phyloP scores from a whole-genome alignment of 1,140 invertebrate genomes.

The Pogonognathellus flavescens region DNA sequence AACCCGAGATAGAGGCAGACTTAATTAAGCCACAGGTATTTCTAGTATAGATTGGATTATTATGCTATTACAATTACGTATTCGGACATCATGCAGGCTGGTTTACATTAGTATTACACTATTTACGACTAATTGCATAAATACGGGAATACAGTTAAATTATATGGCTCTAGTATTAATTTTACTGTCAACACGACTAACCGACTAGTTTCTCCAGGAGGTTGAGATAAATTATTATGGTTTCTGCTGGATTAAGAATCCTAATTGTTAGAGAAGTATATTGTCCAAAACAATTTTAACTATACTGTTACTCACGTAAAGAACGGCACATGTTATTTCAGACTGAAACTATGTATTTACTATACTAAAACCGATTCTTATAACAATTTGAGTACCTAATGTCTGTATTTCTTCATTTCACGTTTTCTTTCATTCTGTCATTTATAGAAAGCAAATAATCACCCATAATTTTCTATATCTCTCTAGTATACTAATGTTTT shows the following conservation, averaged over 20 bases:
- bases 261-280: background rate
- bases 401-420: background rate
- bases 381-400: too few relatives aligned
- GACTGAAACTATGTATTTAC: slow-evolving; percentile 7
- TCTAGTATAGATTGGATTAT: too few relatives aligned
- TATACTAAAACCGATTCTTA: too few relatives aligned
- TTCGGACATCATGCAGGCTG: background rate
- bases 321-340: background rate
- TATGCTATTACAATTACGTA: too few relatives aligned
- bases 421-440: background rate
- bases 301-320: too few relatives aligned
- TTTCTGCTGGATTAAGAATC: too few relatives aligned
- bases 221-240: background rate
- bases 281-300: too few relatives aligned
- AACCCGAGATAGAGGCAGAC: too few relatives aligned
- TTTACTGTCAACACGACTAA: slow-evolving; percentile 20
- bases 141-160: background rate
- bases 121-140: background rate
- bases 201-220: slow-evolving; percentile 41
- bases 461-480: background rate
- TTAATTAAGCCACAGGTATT: too few relatives aligned
- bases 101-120: background rate
- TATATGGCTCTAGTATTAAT: slow-evolving; percentile 21
- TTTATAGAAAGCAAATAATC: slow-evolving; percentile 1
- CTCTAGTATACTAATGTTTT: background rate